Evolutionary conservation across 2,888 invertebrate genomes (phyloP).

Genomic region (Theretra japonica): DNA sequence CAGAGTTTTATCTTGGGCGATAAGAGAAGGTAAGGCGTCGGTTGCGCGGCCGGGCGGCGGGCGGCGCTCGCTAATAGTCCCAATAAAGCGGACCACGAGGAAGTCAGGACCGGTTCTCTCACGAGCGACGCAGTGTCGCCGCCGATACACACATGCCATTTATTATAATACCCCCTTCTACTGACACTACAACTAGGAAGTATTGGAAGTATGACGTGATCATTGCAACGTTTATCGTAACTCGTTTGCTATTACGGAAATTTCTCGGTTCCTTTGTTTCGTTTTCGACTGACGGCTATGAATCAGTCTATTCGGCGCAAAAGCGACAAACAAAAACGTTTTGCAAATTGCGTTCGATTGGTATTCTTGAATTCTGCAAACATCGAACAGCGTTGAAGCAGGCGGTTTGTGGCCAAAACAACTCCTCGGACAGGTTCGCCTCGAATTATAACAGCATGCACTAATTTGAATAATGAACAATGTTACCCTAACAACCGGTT

Average conservation of each 20-base stretch:
- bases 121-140: constrained; percentile 63
- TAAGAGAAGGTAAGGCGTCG: constrained; percentile 39
- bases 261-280: constrained; percentile 48
- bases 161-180: constrained; percentile 71
- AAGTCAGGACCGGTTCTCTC: constrained; percentile 72
- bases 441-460: constrained; percentile 78
- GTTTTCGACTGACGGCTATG: constrained; percentile 34
- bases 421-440: constrained; percentile 64
- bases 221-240: constrained; percentile 55
- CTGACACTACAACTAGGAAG: constrained; percentile 67
- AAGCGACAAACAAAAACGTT: constrained; percentile 4
- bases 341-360: constrained; percentile 28
- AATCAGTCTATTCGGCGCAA: background rate
- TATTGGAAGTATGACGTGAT: constrained; percentile 60
- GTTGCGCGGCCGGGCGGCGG: constrained; percentile 34
- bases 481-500: constrained; percentile 75
- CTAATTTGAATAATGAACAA: constrained; percentile 83
- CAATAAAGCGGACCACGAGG: constrained; percentile 73
- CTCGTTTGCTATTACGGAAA: constrained; percentile 52
- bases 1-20: constrained; percentile 16
- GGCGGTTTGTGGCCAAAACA: constrained; percentile 37
- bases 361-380: constrained; percentile 28
- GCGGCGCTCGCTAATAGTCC: constrained; percentile 58
- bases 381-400: constrained; percentile 24
- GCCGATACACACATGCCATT: constrained; percentile 67